Evolutionary conservation across 2,113 vertebrate genomes (phyloP).

Genomic region (Phocoena sinus): DNA sequence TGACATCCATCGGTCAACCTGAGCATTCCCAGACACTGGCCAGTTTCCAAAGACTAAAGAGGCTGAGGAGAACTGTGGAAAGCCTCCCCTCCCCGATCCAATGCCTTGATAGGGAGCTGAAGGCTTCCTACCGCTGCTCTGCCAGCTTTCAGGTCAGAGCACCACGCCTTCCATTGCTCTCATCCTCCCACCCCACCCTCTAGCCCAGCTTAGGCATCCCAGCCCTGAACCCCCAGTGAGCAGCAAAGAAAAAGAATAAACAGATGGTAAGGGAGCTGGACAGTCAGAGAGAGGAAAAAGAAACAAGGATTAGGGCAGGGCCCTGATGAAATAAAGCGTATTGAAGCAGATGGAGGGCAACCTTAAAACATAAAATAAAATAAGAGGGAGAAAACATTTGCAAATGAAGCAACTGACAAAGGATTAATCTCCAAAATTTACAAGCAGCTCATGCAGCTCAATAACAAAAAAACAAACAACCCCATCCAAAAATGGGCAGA

Average conservation of each 20-base stretch:
- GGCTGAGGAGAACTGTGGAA: neutral
- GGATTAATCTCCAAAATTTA: too few relatives aligned
- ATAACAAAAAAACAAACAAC: too few relatives aligned
- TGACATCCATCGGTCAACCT: neutral
- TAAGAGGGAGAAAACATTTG: too few relatives aligned
- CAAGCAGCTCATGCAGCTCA: too few relatives aligned
- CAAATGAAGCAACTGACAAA: too few relatives aligned
- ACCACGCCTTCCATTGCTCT: neutral
- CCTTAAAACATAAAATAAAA: too few relatives aligned
- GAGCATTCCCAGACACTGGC: neutral
- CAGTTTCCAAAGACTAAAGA: neutral
- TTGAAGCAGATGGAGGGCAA: neutral
- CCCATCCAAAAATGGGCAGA: too few relatives aligned
- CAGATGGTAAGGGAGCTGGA: neutral
- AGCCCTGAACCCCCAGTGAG: neutral
- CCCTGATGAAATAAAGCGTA: neutral
- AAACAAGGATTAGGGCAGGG: neutral
- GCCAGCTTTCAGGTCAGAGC: neutral
- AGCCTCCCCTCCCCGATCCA: too few relatives aligned
- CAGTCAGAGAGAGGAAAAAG: neutral
- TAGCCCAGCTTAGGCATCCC: too few relatives aligned
- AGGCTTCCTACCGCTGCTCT: neutral
- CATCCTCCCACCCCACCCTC: neutral
- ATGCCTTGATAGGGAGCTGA: neutral
- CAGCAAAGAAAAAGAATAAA: neutral